Conservation (phyloP, 2,888 invertebrate genomes). For the Oligia latruncula region DNA sequence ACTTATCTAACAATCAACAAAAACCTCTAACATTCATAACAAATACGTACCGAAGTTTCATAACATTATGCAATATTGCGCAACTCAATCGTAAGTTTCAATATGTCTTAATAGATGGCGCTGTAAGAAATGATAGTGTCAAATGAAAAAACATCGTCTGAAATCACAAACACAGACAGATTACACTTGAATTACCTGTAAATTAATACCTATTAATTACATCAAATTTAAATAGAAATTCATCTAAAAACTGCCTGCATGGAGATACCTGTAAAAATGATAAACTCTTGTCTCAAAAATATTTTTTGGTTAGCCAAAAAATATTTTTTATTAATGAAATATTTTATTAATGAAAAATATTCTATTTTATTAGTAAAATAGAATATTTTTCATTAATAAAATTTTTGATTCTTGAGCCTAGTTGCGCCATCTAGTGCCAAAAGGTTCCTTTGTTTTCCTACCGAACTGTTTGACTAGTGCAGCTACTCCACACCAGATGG, state of each 20-base stretch:
- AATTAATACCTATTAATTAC: no score
- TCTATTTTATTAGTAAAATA: no score
- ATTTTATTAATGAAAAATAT: no score
- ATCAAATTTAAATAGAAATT: background rate
- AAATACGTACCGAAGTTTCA: conserved; percentile 9
- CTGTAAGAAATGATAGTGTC: background rate
- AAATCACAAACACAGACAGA: background rate
- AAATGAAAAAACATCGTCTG: background rate
- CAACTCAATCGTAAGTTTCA: background rate
- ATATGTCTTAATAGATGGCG: conserved; percentile 43
- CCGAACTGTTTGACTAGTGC: conserved; percentile 19
- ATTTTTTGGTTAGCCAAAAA: no score
- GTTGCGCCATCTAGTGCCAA: conserved; percentile 34
- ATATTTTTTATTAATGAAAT: no score
- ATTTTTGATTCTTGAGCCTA: background rate
- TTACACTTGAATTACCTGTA: background rate
- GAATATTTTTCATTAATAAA: background rate
- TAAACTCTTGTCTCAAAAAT: background rate
- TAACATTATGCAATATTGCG: conserved; percentile 33
- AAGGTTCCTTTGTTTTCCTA: background rate
- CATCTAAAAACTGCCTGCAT: background rate
- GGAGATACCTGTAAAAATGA: background rate
- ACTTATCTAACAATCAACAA: background rate
- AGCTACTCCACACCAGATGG: conserved; percentile 66
- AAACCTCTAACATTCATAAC: no score